Base-by-base conservation (phyloP, 2,888 invertebrate genomes). In the Hipparchia sbordonii region DNA sequence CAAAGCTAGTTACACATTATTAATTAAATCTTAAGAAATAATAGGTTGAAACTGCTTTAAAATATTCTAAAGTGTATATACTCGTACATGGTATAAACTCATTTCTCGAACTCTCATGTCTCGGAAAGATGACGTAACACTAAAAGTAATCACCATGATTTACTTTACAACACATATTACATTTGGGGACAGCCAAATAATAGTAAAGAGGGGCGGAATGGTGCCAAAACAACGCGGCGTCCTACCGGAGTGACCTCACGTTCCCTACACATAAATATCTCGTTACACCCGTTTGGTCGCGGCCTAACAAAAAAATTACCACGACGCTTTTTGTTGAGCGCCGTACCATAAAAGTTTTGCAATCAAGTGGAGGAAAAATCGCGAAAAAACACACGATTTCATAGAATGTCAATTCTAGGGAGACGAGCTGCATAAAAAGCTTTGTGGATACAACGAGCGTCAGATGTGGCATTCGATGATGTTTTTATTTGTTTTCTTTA, bases 211-310 rank as follows among this genome's bases (percentile, higher is more conserved):
- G 61, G 68, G 67, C 48, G 68, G 33, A 65, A 67, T 76, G 84
- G 80, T 79, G 77, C 75, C 77, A 79, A 80, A 82, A 84, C 83
- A 84, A 83, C 79, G 79, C 76, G 75, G 72, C 80, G 82, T 85
- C 83, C 85, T 82, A 82, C 81, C 79, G 48, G 74, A 59, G 76
- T 83, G 85, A 88, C 89, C 88, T 85, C 83, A 82, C 86, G 82
- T 84, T 82, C 74, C 79, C 78, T 79, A 75, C 79, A 84, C 85
- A 89, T 91, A 91, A 90, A 91, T 91, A 90, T 88, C 82, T 87
- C 85, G 86, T 88, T 85, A 89, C 86, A 84, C 78, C 79, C 83
- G 83, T 85, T 86, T 84, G 79, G 76, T 78, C 78, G 74, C 71
- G 78, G 76, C 80, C 80, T 81, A 80, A 79, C 83, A 86, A 85